These are phyloP conservation scores for Zosterops borbonicus DNA, from an alignment of 2,113 vertebrate species.

Conservation along the genomic window DNA sequence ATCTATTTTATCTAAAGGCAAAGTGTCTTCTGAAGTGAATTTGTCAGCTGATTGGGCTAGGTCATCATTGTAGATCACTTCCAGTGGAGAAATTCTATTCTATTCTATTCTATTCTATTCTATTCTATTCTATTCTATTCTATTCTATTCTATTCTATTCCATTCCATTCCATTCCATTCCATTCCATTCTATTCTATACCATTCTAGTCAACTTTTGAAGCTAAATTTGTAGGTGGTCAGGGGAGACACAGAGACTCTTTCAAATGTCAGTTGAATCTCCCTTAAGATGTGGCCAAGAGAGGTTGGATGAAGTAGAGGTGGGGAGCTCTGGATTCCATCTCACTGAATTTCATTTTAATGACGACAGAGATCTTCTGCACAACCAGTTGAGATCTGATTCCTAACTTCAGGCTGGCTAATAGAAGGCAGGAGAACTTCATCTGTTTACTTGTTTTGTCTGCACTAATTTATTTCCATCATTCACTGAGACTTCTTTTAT, in stretches of 20 bases:
- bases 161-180: background rate
- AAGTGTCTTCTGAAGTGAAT: background rate
- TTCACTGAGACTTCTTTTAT: background rate
- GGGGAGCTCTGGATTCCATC: background rate
- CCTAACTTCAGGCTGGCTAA: background rate
- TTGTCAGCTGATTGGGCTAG: rapidly evolving
- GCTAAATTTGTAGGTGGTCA: background rate
- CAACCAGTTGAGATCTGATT: background rate
- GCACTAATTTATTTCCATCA: background rate
- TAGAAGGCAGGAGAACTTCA: background rate
- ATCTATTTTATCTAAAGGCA: background rate
- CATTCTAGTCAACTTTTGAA: background rate
- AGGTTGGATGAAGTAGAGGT: background rate
- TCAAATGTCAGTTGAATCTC: background rate
- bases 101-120: background rate
- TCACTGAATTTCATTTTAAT: background rate
- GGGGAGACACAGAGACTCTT: background rate
- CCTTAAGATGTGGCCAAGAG: background rate
- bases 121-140: background rate
- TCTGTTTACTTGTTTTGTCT: background rate
- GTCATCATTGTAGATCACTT: rapidly evolving
- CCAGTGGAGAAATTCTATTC: background rate
- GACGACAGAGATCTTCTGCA: background rate
- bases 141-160: background rate
- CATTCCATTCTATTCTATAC: background rate